Evolutionary conservation across 2,888 invertebrate genomes (phyloP).

Genomic region (Tachina grossa): DNA sequence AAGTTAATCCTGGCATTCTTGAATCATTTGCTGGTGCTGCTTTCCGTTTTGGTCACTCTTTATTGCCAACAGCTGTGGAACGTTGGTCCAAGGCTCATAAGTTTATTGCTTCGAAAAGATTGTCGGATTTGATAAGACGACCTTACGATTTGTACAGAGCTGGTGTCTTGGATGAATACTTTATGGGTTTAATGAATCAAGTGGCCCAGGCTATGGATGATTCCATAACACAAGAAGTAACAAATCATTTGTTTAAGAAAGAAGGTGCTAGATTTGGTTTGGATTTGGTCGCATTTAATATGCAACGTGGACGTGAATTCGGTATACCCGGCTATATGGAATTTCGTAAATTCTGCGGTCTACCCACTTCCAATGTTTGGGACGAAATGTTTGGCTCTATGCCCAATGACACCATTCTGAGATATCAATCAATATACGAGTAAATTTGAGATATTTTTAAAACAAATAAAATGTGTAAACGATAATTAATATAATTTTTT

Average conservation of each 20-base stretch:
- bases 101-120: slow-evolving; percentile 94
- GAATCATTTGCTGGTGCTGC: slow-evolving; percentile 96
- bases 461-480: background rate
- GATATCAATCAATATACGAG: slow-evolving; percentile 93
- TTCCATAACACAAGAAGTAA: slow-evolving; percentile 94
- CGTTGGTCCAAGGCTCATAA: slow-evolving; percentile 97
- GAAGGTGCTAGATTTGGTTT: slow-evolving; percentile 89
- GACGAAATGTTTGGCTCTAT: slow-evolving; percentile 93
- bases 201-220: slow-evolving; percentile 98
- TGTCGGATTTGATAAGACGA: slow-evolving; percentile 93
- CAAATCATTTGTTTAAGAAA: slow-evolving; percentile 95
- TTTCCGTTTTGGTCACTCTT: slow-evolving; percentile 95
- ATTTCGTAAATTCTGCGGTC: slow-evolving; percentile 94
- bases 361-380: slow-evolving; percentile 89
- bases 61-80: slow-evolving; percentile 94
- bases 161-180: slow-evolving; percentile 94
- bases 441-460: slow-evolving; percentile 81
- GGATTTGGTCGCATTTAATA: slow-evolving; percentile 96
- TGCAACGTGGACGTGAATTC: slow-evolving; percentile 96
- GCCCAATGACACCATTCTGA: slow-evolving; percentile 93
- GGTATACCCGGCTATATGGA: slow-evolving; percentile 97
- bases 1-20: slow-evolving; percentile 93
- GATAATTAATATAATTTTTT: background rate
- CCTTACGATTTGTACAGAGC: slow-evolving; percentile 95
- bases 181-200: slow-evolving; percentile 96